Percentiles rank a stretch among this genome's conserved stretches.
phyloP scores from a whole-genome alignment of 1,140 invertebrate species.

The Ectropis grisescens region DNA sequence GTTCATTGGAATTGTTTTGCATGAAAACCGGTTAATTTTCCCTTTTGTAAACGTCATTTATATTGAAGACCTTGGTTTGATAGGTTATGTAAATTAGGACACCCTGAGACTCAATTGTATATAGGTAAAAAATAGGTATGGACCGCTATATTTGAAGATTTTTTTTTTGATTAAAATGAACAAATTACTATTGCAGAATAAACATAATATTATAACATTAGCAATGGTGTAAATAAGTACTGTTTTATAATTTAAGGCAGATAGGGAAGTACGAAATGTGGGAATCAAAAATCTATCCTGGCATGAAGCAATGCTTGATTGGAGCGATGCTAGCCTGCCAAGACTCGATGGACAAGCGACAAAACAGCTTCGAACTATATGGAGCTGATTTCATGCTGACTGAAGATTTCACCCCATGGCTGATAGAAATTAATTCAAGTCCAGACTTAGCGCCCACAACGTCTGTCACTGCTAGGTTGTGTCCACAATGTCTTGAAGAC shows the following conservation, averaged over 20 bases:
- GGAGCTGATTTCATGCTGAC: conserved; percentile 95
- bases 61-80: too few relatives aligned
- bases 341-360: conserved; percentile 86
- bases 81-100: too few relatives aligned
- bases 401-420: conserved; percentile 90
- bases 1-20: too few relatives aligned
- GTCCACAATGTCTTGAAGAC: conserved; percentile 90
- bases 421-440: conserved; percentile 96
- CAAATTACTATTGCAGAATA: too few relatives aligned
- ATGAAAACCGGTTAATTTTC: too few relatives aligned
- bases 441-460: conserved; percentile 92
- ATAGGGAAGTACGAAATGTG: conserved; percentile 82
- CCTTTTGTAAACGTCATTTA: too few relatives aligned
- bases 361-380: conserved; percentile 93
- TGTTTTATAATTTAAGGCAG: conserved; percentile 59
- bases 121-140: too few relatives aligned
- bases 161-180: too few relatives aligned
- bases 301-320: conserved; percentile 90
- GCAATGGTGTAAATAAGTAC: too few relatives aligned
- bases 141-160: too few relatives aligned
- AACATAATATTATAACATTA: too few relatives aligned
- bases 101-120: too few relatives aligned
- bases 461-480: conserved; percentile 88
- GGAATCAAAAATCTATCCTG: conserved; percentile 88
- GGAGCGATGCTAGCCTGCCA: conserved; percentile 90